phyloP scores from a whole-genome alignment of 2,113 vertebrate genomes.

The Hypanus sabinus region DNA sequence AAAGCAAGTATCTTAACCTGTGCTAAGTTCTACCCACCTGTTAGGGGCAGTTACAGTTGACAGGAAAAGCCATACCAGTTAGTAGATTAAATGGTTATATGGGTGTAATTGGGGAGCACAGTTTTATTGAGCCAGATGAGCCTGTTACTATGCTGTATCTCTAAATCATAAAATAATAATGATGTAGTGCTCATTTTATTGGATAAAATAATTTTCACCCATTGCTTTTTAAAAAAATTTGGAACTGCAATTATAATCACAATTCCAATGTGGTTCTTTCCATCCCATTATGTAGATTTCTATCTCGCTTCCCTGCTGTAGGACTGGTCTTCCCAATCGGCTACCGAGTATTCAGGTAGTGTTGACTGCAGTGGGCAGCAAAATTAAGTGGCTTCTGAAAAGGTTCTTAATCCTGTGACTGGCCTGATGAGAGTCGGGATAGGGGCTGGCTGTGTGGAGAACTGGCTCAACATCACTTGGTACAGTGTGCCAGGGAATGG shows the following conservation, averaged over 20 bases:
- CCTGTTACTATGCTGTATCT: too few relatives aligned
- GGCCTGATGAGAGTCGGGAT: too few relatives aligned
- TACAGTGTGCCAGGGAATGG: too few relatives aligned
- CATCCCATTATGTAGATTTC: neutral
- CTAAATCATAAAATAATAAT: neutral
- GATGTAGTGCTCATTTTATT: neutral
- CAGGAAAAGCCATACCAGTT: neutral
- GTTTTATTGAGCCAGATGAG: too few relatives aligned
- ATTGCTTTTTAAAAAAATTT: neutral
- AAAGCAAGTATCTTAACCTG: slow-evolving; percentile 29
- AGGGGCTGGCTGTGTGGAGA: too few relatives aligned
- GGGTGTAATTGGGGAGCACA: too few relatives aligned
- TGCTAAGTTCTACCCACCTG: neutral
- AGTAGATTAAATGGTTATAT: too few relatives aligned
- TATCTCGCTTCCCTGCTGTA: neutral
- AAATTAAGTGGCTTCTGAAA: neutral
- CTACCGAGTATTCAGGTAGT: neutral
- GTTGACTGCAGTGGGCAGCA: neutral
- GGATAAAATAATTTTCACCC: neutral
- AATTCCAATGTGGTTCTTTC: neutral
- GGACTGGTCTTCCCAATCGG: neutral
- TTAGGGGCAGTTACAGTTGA: neutral
- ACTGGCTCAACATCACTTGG: neutral
- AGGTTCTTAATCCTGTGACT: neutral
- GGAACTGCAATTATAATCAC: neutral